Conservation (phyloP, 2,797 vertebrate species). For the Macroramphosus scolopax region DNA sequence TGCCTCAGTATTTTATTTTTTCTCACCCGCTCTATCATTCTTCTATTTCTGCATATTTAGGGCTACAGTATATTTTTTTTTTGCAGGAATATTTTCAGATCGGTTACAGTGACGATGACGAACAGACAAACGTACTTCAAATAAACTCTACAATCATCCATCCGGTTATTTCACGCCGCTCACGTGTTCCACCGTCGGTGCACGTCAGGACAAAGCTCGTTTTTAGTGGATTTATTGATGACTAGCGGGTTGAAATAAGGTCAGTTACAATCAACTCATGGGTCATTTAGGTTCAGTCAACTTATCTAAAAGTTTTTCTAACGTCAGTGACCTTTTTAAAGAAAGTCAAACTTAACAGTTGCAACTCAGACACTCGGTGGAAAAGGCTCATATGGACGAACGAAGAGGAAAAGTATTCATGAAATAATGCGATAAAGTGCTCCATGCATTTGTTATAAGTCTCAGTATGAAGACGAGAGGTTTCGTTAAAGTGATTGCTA, state of each 20-base stretch:
- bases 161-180: slow-evolving; percentile 18
- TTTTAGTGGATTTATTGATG: slow-evolving; percentile 21
- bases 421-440: slow-evolving; percentile 32
- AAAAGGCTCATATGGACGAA: background rate
- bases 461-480: background rate
- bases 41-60: slow-evolving; percentile 44
- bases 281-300: slow-evolving; percentile 38
- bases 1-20: slow-evolving; percentile 25
- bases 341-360: slow-evolving; percentile 9
- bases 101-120: slow-evolving; percentile 37
- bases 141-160: slow-evolving; percentile 12
- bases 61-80: slow-evolving; percentile 32
- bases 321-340: slow-evolving; percentile 11
- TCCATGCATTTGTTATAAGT: slow-evolving; percentile 29
- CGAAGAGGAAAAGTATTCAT: background rate
- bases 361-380: too few species aligned
- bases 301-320: background rate
- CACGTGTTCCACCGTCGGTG: slow-evolving; percentile 22
- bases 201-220: slow-evolving; percentile 24
- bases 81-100: slow-evolving; percentile 35
- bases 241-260: slow-evolving; percentile 8
- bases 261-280: slow-evolving; percentile 32
- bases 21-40: slow-evolving; percentile 14
- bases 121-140: slow-evolving; percentile 16
- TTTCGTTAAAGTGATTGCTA: background rate